Conservation (phyloP, 2,797 vertebrate species). For the Masticophis lateralis region DNA sequence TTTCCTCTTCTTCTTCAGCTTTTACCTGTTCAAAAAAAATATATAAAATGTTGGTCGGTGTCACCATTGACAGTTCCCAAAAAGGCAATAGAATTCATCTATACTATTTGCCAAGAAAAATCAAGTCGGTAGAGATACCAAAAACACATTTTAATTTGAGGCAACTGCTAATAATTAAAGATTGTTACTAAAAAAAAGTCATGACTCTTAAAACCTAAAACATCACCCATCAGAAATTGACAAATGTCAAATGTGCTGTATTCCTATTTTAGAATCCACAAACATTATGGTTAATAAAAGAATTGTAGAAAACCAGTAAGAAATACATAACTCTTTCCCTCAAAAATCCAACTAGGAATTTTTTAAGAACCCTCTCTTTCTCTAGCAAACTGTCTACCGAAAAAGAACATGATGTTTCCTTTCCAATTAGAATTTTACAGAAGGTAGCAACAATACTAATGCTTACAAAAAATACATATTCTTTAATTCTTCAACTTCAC, state of each 20-base stretch:
- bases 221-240: neutral
- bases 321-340: neutral
- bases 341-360: neutral
- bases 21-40: slow-evolving; percentile 78
- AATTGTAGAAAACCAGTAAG: neutral
- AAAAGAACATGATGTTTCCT: neutral
- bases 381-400: neutral
- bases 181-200: neutral
- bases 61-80: neutral
- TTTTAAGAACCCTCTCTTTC: neutral
- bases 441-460: neutral
- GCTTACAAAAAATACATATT: neutral
- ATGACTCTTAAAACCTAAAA: neutral
- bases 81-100: accelerated
- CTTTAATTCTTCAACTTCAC: neutral
- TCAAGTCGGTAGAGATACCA: neutral
- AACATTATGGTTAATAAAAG: neutral
- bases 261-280: neutral
- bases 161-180: neutral
- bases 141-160: neutral
- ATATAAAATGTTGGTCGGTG: neutral
- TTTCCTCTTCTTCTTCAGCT: slow-evolving; percentile 91
- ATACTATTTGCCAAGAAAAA: accelerated
- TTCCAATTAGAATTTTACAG: neutral
- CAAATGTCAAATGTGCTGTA: neutral